phyloP scores from a whole-genome alignment of 2,888 invertebrate species.

The Callimorpha dominula region DNA sequence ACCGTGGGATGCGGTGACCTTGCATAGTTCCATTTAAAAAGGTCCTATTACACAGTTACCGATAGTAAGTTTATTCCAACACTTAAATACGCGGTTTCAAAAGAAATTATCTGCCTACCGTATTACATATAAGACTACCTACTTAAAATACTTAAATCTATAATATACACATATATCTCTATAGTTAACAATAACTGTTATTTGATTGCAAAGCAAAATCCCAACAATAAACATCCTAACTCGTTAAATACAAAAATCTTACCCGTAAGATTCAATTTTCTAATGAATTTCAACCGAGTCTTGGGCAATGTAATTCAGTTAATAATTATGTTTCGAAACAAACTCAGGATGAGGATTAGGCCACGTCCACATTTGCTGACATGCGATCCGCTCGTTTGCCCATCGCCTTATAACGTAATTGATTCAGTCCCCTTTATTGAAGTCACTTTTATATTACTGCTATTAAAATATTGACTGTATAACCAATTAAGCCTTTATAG shows the following conservation, averaged over 20 bases:
- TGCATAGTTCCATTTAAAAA: too few relatives aligned
- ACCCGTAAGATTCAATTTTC: slow-evolving; percentile 32
- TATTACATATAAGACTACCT: too few relatives aligned
- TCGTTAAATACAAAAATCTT: background rate
- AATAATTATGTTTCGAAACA: slow-evolving; percentile 54
- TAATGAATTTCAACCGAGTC: slow-evolving; percentile 42
- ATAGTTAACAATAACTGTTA: background rate
- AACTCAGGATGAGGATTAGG: slow-evolving; percentile 46
- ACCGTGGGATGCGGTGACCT: too few relatives aligned
- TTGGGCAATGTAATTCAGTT: slow-evolving; percentile 48
- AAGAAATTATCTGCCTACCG: too few relatives aligned
- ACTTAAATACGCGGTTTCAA: too few relatives aligned
- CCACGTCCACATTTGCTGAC: slow-evolving; percentile 52
- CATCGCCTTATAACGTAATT: slow-evolving; percentile 52
- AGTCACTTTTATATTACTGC: slow-evolving; percentile 33
- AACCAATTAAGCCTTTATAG: slow-evolving; percentile 24
- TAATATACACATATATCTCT: background rate
- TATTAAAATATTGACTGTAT: slow-evolving; percentile 38
- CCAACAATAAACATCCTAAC: background rate
- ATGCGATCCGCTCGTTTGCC: slow-evolving; percentile 69
- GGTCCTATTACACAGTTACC: too few relatives aligned
- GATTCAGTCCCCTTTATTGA: slow-evolving; percentile 52
- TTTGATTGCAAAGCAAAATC: background rate
- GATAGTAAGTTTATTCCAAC: too few relatives aligned
- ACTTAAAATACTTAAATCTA: too few relatives aligned